Percentiles rank a stretch among this genome's conserved stretches.
These are phyloP conservation scores for Morelia viridis DNA, from an alignment of 2,797 vertebrate species.

Conservation along the genomic window DNA sequence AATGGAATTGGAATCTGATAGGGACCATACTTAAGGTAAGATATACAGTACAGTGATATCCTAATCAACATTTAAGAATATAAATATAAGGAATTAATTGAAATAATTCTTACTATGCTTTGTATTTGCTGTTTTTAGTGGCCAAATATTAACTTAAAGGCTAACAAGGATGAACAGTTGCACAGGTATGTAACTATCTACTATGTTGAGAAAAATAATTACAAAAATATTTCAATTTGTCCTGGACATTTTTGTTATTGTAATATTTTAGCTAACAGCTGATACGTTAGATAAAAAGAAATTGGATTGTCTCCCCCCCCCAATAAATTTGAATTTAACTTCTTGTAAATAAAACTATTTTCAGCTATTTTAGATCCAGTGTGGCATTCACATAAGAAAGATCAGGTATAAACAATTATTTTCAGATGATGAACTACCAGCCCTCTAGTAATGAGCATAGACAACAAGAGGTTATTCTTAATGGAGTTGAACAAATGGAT, in stretches of 20 bases:
- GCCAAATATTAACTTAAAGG: constrained; percentile 95
- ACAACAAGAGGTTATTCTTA: background rate
- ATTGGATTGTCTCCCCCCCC: background rate
- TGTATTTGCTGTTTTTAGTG: constrained; percentile 80
- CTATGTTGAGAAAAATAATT: constrained; percentile 10
- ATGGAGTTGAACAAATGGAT: background rate
- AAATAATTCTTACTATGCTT: constrained; percentile 41
- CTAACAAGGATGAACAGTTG: constrained; percentile 98
- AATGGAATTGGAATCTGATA: constrained; percentile 98
- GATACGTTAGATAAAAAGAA: background rate
- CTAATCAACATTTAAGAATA: background rate
- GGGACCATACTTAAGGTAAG: constrained; percentile 95
- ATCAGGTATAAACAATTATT: background rate
- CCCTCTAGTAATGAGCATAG: background rate
- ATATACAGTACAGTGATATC: background rate
- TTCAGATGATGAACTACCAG: background rate
- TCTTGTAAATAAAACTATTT: background rate
- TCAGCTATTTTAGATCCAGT: background rate
- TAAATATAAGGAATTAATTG: background rate
- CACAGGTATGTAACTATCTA: constrained; percentile 84
- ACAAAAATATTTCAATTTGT: background rate
- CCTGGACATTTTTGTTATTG: background rate
- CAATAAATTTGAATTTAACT: background rate
- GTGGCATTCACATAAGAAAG: background rate
- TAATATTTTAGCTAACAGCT: background rate